Conservation (phyloP, 37 sponge, comb jelly and placozoan genomes). For the Beroe forskalii region DNA sequence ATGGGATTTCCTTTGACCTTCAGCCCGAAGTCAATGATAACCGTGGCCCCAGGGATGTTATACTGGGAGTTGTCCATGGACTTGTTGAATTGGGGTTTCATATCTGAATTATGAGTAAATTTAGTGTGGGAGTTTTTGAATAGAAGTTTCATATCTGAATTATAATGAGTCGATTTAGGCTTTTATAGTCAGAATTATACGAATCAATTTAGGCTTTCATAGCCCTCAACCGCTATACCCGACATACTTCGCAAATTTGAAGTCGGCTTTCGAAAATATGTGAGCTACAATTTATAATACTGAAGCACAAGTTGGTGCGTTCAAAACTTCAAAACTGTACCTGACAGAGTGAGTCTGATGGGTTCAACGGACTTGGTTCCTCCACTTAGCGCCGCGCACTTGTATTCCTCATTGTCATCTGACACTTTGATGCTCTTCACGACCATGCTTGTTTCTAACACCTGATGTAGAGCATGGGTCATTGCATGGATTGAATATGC, state of each 20-base stretch:
- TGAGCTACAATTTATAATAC: too few species aligned
- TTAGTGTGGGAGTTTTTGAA: too few species aligned
- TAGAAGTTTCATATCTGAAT: too few species aligned
- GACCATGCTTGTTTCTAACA: constrained; percentile 30
- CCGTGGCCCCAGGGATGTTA: constrained; percentile 41
- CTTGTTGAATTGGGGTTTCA: background rate
- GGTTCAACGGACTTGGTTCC: constrained; percentile 27
- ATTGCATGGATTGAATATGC: too few species aligned
- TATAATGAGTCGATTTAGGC: too few species aligned
- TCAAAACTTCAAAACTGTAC: background rate
- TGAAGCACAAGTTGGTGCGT: too few species aligned
- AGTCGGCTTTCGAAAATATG: too few species aligned
- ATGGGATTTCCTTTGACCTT: background rate
- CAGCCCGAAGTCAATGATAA: constrained; percentile 19
- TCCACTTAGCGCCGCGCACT: constrained; percentile 28
- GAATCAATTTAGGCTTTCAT: too few species aligned
- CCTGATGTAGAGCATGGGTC: background rate
- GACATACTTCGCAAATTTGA: too few species aligned
- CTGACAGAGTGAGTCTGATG: constrained; percentile 2
- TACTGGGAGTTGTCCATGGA: constrained; percentile 60
- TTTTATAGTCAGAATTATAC: too few species aligned
- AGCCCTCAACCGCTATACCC: too few species aligned
- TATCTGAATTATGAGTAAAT: constrained; percentile 30
- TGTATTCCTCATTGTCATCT: constrained; percentile 35
- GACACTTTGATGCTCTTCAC: constrained; percentile 22